A percentile compares a stretch with the other conserved stretches of the same genome.
These are phyloP conservation scores for Thecocarcelia acutangulata DNA, from an alignment of 2,888 invertebrate species.

Conservation along the genomic window DNA sequence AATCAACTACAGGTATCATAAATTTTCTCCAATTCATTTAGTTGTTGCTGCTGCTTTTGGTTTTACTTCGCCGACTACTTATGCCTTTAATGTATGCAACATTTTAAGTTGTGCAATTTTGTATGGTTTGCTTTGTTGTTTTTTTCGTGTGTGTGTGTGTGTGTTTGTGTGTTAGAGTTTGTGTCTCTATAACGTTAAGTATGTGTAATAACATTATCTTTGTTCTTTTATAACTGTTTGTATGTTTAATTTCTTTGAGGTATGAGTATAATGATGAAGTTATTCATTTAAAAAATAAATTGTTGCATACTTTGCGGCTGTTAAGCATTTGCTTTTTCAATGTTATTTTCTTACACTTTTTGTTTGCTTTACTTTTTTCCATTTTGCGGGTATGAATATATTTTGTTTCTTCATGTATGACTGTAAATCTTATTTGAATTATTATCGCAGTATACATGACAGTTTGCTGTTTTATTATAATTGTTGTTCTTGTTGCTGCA, in stretches of 20 bases:
- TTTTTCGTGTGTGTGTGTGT: background rate
- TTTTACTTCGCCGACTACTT: conserved; percentile 39
- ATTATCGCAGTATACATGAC: conserved; percentile 76
- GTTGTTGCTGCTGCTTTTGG: conserved; percentile 20
- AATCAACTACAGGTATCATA: conserved; percentile 57
- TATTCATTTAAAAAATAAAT: conserved; percentile 74
- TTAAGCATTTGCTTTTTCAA: conserved; percentile 66
- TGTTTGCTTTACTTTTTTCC: conserved; percentile 30
- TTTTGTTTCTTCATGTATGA: conserved; percentile 69
- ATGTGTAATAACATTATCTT: conserved; percentile 66
- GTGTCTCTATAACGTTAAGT: conserved; percentile 43
- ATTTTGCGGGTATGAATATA: conserved; percentile 24
- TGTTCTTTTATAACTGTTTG: conserved; percentile 31
- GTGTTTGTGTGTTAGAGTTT: background rate
- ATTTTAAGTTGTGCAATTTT: conserved; percentile 40
- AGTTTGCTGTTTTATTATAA: conserved; percentile 66
- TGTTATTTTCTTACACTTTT: conserved; percentile 35
- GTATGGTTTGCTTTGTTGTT: conserved; percentile 10
- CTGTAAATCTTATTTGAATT: conserved; percentile 79
- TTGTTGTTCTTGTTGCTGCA: conserved; percentile 45
- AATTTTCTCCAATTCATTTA: conserved; percentile 28
- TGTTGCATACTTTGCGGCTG: conserved; percentile 79
- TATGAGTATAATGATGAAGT: conserved; percentile 47
- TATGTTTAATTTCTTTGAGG: conserved; percentile 14
- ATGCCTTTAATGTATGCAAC: conserved; percentile 53